phyloP scores from a whole-genome alignment of 2,113 vertebrate species.

The Phylloscopus trochiloides region DNA sequence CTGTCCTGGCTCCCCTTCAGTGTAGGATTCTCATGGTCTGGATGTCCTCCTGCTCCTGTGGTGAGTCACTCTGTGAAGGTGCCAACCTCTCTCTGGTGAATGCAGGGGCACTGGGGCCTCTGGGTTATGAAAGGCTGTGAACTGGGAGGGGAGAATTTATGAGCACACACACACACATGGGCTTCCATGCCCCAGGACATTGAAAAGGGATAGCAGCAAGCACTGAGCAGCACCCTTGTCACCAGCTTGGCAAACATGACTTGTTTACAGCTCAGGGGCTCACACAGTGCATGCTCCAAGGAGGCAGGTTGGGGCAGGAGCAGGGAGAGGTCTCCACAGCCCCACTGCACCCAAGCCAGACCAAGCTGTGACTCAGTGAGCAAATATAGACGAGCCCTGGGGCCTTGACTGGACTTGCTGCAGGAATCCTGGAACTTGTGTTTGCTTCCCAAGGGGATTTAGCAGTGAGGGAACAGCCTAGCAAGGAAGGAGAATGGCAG shows the following conservation, averaged over 20 bases:
- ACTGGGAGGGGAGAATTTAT: not conserved
- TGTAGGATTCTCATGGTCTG: not conserved
- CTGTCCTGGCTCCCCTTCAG: not conserved
- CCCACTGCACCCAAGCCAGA: not conserved
- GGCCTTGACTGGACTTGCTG: not conserved
- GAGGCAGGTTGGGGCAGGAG: constrained; percentile 34
- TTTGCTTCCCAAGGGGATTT: not conserved
- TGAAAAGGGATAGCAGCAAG: not conserved
- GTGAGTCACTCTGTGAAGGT: not conserved
- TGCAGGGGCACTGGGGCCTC: not conserved
- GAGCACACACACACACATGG: not conserved
- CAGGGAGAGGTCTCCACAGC: not conserved
- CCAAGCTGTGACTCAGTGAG: constrained; percentile 2
- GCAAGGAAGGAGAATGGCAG: not conserved
- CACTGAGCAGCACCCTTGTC: not conserved
- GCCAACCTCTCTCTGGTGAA: not conserved
- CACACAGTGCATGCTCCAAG: not conserved
- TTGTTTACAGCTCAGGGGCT: not conserved
- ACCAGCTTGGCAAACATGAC: not conserved
- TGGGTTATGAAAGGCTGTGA: not conserved
- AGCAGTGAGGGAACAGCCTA: not conserved
- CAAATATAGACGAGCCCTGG: not conserved
- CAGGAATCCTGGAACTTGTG: not conserved
- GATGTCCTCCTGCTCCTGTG: not conserved
- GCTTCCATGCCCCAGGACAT: not conserved